Base-by-base conservation (phyloP, 2,797 vertebrate genomes). In the Silurus aristotelis region DNA sequence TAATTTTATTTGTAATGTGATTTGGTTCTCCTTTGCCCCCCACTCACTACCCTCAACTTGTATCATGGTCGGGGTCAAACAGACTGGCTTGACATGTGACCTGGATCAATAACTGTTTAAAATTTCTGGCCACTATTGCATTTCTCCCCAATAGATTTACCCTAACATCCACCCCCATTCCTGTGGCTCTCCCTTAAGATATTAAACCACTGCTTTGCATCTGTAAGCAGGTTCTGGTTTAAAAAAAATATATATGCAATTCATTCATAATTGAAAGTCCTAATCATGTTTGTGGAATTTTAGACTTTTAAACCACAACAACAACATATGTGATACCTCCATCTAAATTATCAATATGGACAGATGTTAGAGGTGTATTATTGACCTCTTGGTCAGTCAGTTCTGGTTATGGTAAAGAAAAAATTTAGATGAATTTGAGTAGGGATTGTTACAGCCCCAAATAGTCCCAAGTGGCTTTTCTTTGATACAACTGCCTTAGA, bases 51-150 rank as follows among this genome's bases (percentile, higher is more conserved):
- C 93, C 92, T 91, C 92, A 89, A 86, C 80, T 88, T 70, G 56
- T 88, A 81, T 87, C 83, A 89, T 56, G 78, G 86, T 83, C 88
- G 91, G 92, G 94, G 94, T 94, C 93, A 92, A 87, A 89, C 72
- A 89, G 91, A 93, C 90, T 88, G 91, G 91, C 90, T 92, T 93
- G 92, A 92, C 87, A 91, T 93, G 91, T 94, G 94, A 95, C 94
- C 92, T 90, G 92, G 93, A 95, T 95, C 94, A 93, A 95, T 95
- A 95, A 93, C 93, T 94, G 93, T 95, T 95, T 95, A 95, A 95
- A 95, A 92, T 92, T 87, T 91, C 89, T 87, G 88, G 89, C 89
- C 92, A 92, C 92, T 88, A 75, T 89, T 93, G 94, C 90, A 93
- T 94, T 94, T 88, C 92, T 90, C 91, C 91, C 89, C 89, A 87